phyloP scores from a whole-genome alignment of 2,888 invertebrate genomes.

The Cantharis nigra region DNA sequence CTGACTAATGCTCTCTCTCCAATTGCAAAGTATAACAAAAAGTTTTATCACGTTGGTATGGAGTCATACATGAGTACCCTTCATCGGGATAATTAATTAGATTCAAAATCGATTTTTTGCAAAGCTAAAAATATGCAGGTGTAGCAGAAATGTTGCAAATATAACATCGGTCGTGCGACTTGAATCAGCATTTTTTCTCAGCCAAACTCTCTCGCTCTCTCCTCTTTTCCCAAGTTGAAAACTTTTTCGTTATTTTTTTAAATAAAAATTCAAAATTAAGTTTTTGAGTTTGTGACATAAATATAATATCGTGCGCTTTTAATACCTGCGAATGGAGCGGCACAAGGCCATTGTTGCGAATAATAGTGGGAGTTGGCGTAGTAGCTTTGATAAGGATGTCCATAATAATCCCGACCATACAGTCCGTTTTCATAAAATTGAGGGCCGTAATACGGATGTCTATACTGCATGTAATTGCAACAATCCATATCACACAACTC shows the following conservation, averaged over 20 bases:
- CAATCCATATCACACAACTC: constrained; percentile 48
- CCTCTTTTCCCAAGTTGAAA: background rate
- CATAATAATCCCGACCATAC: constrained; percentile 46
- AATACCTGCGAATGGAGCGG: constrained; percentile 49
- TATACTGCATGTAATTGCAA: constrained; percentile 54
- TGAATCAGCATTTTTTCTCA: background rate
- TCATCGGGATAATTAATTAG: constrained; percentile 44
- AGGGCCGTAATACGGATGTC: constrained; percentile 49
- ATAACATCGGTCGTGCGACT: background rate
- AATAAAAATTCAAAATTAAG: background rate
- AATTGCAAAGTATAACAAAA: constrained; percentile 8
- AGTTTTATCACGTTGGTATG: constrained; percentile 23
- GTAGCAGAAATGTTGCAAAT: constrained; percentile 20
- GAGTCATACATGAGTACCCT: constrained; percentile 21
- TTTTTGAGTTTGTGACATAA: constrained; percentile 29
- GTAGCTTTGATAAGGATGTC: constrained; percentile 47
- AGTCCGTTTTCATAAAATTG: constrained; percentile 49
- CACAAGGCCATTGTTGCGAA: constrained; percentile 50
- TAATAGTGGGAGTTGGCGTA: constrained; percentile 46
- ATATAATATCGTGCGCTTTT: constrained; percentile 32
- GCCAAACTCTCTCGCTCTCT: background rate
- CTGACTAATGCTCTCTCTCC: background rate
- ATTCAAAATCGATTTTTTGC: constrained; percentile 44
- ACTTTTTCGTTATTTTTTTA: background rate
- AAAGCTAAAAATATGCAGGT: constrained; percentile 41